Evolutionary conservation across 2,113 vertebrate genomes (phyloP).

Genomic region (Lampris megalopsis): DNA sequence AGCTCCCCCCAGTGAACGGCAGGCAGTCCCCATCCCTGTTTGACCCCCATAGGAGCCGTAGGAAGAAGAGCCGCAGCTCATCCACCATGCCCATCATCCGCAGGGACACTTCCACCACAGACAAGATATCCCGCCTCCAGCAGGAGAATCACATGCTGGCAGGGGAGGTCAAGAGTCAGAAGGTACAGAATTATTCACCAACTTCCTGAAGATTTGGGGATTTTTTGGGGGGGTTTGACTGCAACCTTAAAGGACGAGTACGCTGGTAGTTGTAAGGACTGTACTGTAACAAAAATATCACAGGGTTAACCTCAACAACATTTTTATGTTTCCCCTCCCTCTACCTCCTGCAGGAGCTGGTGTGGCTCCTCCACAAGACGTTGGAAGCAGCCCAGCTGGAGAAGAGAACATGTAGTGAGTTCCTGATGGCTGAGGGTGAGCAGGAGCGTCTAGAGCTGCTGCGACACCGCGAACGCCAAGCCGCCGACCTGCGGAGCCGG

Average conservation of each 20-base stretch:
- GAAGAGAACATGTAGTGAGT: conserved; percentile 87
- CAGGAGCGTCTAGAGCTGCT: conserved; percentile 89
- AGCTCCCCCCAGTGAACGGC: not conserved
- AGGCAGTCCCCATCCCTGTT: conserved; percentile 10
- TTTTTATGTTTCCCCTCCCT: not conserved
- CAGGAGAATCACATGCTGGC: conserved; percentile 86
- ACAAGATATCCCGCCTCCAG: conserved; percentile 79
- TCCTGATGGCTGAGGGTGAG: conserved; percentile 83
- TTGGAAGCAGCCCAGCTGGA: conserved; percentile 93
- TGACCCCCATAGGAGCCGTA: conserved; percentile 33
- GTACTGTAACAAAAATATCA: too few relatives aligned
- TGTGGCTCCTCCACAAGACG: conserved; percentile 91
- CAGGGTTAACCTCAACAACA: too few relatives aligned
- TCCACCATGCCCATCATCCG: conserved; percentile 75
- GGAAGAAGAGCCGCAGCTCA: conserved; percentile 72
- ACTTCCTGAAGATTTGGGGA: too few relatives aligned
- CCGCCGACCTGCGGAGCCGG: conserved; percentile 75
- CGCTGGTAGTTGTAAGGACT: too few relatives aligned
- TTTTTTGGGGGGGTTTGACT: not conserved
- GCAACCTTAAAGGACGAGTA: too few relatives aligned
- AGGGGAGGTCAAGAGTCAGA: conserved; percentile 91
- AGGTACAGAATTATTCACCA: conserved; percentile 77
- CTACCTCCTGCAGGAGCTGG: conserved; percentile 85
- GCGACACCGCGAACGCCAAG: conserved; percentile 89
- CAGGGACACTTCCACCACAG: conserved; percentile 66